Evolutionary conservation across 1,140 invertebrate genomes (phyloP), one percentile per base, ranked within the genome.

Genomic region (Polyergus mexicanus): DNA sequence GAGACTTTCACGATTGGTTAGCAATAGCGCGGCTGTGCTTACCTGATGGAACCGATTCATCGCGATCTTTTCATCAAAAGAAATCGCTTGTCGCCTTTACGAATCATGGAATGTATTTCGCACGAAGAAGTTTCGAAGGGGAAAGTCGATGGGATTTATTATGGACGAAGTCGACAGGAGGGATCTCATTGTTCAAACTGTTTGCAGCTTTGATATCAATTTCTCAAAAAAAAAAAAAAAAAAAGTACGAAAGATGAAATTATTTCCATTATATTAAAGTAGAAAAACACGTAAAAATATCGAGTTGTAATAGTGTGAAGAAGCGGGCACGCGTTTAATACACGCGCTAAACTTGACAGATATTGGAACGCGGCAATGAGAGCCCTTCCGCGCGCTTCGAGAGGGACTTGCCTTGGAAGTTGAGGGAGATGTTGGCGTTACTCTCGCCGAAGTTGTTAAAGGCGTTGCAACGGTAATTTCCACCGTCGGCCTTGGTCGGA

Each of bases 341-440:
- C 32, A 16, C 16, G 16, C 16, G 47, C 4, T 56, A 51, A 65
- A 32, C 8, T n/a, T 19, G 25, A 56, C 13, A 47, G 62, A 60
- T 8, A 28, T 51, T 3, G 2, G 11, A 22, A 44, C 25, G 32
- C 0, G 35, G 28, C 3, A 85, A 88, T 60, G 85, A 90, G 68
- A 83, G n/a, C 28, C 69, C 65, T 81, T 32, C 74, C 51, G 58
- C n/a, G 41, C 25, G 75, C 84, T 78, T 85, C 85, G 85, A 75
- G 25, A 19, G 72, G 91, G 92, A 95, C 95, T 96, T 98, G 98
- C 98, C 98, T 98, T 99, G 98, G 96, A 99, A 99, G 95, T 99
- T 99, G 90, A 99, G 97, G 90, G 99, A 98, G 96, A 99, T 99
- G 96, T 99, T 99, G 90, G 99, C 99, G 96, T 99, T 99, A 95